These are phyloP conservation scores for Chloroceryle inda DNA, from an alignment of 2,797 vertebrate genomes.

Conservation along the genomic window DNA sequence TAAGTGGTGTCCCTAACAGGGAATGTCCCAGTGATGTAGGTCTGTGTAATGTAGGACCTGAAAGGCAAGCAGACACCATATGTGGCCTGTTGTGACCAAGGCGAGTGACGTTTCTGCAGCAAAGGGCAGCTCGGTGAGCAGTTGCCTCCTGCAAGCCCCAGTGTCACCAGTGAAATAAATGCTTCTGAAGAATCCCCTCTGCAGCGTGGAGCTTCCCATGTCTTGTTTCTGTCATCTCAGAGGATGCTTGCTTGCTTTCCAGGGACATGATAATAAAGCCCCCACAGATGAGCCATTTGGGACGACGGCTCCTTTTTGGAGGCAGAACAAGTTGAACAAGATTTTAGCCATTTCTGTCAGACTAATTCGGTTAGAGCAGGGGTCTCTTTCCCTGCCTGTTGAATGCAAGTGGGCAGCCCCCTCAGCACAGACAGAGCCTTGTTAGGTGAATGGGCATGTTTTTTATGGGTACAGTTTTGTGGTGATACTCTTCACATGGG, in stretches of 20 bases:
- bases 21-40: constrained; percentile 38
- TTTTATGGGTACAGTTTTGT: not conserved
- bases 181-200: constrained; percentile 57
- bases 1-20: constrained; percentile 6
- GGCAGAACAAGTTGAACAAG: not conserved
- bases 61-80: not conserved
- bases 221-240: fast-evolving
- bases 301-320: not conserved
- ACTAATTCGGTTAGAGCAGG: not conserved
- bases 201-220: not conserved
- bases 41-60: constrained; percentile 11
- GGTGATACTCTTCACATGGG: fast-evolving
- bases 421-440: not conserved
- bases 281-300: not conserved
- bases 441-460: fast-evolving
- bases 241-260: not conserved
- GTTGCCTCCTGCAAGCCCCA: constrained; percentile 45
- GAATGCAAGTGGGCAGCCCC: not conserved
- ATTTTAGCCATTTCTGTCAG: not conserved
- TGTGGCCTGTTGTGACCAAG: not conserved
- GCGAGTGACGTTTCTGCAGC: not conserved
- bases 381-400: not conserved
- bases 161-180: constrained; percentile 76
- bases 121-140: not conserved
- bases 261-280: not conserved